Base-by-base conservation (phyloP, 2,113 vertebrate species). In the Callipepla squamata region DNA sequence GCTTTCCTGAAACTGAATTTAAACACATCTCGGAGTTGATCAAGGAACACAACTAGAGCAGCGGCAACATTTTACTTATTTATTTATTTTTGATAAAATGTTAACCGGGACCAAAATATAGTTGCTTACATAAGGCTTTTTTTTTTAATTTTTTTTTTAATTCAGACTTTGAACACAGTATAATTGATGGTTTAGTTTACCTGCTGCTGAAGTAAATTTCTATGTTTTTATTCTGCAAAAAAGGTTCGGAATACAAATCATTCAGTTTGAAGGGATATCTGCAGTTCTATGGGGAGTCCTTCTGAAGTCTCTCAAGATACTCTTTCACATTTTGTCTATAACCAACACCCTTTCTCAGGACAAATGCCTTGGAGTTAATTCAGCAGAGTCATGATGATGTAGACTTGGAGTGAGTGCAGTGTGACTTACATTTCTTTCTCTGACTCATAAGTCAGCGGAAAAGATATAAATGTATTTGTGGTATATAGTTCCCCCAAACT, bases 341-440 rank as follows among this genome's bases (percentile, higher is more conserved):
- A 63, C 34, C 32, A 47, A 32, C 57, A 67, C 51, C 42, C 67
- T 76, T 77, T 42, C 42, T 93, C 20, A 59, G 59, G 85, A 80
- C 28, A 66, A 61, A 57, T 14, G 1, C 70, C 78, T 87, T 91
- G 38, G 42, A 70, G 11, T n/a, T 61, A 85, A 78, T 34, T 67
- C 57, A 88, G 66, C 26, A 55, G 59, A 87, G 25, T 89, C 59
- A 69, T 58, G 76, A 36, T 85, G 47, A n/a, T 67, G 30, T 36
- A 74, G 50, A 83, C 34, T 57, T 65, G 17, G 50, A 6, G 40
- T 82, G 78, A 94, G 48, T 38, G 38, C 34, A 2, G 0, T 50
- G 34, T 74, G 51, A 85, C 59, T 90, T 83, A 45, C 55, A 59
- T 63, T 80, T 91, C 66, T 82, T 80, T 75, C 67, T 89, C 80